phyloP scores from a whole-genome alignment of 1,140 invertebrate genomes.

The Calycopis cecrops region DNA sequence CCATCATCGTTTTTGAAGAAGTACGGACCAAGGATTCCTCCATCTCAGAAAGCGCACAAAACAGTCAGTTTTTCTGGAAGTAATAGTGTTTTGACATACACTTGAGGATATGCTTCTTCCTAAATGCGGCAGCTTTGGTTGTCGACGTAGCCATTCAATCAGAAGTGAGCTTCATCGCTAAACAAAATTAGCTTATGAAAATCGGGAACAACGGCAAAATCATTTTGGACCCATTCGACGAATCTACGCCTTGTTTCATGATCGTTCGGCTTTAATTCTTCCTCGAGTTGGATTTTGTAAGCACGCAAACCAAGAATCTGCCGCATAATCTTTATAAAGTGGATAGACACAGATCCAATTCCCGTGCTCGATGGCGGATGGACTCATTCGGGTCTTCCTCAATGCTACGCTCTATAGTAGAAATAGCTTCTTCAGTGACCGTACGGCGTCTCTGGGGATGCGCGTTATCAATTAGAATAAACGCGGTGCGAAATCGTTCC shows the following conservation, averaged over 20 bases:
- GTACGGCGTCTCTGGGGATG: conserved; percentile 23
- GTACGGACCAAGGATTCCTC: conserved; percentile 26
- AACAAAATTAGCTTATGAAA: no score
- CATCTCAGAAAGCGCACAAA: conserved; percentile 34
- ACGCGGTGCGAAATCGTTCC: no score
- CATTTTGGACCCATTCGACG: no score
- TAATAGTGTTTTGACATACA: conserved; percentile 21
- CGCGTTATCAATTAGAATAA: conserved; percentile 25
- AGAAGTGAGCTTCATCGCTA: conserved; percentile 27
- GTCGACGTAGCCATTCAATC: conserved; percentile 25
- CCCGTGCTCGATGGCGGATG: conserved; percentile 17
- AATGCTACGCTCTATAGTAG: no score
- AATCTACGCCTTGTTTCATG: conserved; percentile 20
- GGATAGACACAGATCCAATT: no score
- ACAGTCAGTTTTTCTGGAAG: conserved; percentile 42
- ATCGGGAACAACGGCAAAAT: no score
- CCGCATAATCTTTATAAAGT: conserved; percentile 24
- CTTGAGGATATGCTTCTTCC: conserved; percentile 13
- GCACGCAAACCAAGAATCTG: conserved; percentile 23
- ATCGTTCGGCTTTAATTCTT: conserved; percentile 43
- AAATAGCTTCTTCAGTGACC: conserved; percentile 24
- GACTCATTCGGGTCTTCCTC: conserved; percentile 20
- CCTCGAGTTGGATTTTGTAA: conserved; percentile 40
- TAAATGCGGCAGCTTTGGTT: conserved; percentile 33
- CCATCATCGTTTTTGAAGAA: no score